A percentile compares a stretch with the other conserved stretches of the same genome.
These are phyloP conservation scores for Leucoraja ocellata DNA, from an alignment of 2,797 vertebrate genomes.

Conservation along the genomic window DNA sequence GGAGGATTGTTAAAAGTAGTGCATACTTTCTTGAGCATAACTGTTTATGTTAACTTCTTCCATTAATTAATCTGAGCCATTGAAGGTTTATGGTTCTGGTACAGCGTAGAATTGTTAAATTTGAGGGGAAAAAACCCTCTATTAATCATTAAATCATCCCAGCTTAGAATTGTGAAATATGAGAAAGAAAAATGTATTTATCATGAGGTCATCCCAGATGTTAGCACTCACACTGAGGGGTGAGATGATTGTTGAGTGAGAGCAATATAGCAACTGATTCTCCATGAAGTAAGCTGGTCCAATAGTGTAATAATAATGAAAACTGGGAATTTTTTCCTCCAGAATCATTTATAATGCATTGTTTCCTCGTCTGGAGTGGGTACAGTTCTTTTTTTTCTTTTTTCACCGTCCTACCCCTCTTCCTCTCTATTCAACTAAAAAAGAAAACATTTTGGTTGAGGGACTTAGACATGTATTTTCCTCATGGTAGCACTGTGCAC, in stretches of 20 bases:
- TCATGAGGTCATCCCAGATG: neutral
- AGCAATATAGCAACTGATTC: neutral
- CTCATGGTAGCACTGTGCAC: neutral
- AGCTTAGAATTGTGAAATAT: neutral
- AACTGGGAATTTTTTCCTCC: neutral
- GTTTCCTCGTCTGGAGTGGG: neutral
- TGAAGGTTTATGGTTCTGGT: neutral
- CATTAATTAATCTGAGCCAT: neutral
- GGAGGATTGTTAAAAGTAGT: neutral
- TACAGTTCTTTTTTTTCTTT: neutral
- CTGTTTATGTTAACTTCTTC: neutral
- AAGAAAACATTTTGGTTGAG: too few species aligned
- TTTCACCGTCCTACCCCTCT: neutral
- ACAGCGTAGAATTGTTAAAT: neutral
- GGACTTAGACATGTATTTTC: neutral
- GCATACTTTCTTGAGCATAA: neutral
- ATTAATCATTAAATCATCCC: neutral
- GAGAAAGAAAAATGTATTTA: neutral
- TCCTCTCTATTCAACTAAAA: neutral
- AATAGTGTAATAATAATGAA: neutral
- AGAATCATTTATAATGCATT: neutral
- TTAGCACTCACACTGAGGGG: neutral
- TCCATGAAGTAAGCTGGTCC: neutral
- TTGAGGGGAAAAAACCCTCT: neutral
- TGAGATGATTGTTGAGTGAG: neutral